These are phyloP conservation scores for Diplolepis rosae DNA, from an alignment of 2,888 invertebrate genomes.

Conservation along the genomic window DNA sequence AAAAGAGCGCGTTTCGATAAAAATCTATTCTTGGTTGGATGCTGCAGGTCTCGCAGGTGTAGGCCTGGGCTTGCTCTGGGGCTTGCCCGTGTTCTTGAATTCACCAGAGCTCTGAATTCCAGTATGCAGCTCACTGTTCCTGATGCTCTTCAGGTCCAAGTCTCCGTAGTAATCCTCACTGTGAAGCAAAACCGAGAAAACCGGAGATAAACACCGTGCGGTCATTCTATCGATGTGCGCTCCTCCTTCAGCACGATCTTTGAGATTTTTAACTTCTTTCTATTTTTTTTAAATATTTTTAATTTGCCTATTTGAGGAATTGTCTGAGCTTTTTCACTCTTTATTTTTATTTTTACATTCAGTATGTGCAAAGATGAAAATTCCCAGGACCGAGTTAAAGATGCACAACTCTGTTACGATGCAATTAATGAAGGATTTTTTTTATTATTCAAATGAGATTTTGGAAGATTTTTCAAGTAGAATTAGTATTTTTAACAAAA, in stretches of 20 bases:
- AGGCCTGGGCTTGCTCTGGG: slow-evolving; percentile 76
- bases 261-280: slow-evolving; percentile 16
- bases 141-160: slow-evolving; percentile 94
- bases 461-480: too few species aligned
- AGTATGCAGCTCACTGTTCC: slow-evolving; percentile 92
- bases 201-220: slow-evolving; percentile 56
- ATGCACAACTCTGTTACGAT: not conserved
- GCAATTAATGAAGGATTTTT: not conserved
- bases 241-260: slow-evolving; percentile 21
- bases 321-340: too few species aligned
- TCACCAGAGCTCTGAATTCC: slow-evolving; percentile 81
- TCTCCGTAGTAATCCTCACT: slow-evolving; percentile 98
- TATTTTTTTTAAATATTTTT: slow-evolving; percentile 29
- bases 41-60: slow-evolving; percentile 64
- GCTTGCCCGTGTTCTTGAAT: slow-evolving; percentile 76
- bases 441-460: too few species aligned
- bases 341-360: too few species aligned
- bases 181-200: slow-evolving; percentile 75
- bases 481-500: too few species aligned
- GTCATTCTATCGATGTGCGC: slow-evolving; percentile 46
- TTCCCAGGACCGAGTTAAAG: not conserved
- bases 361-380: too few species aligned
- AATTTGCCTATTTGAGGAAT: slow-evolving; percentile 29
- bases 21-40: slow-evolving; percentile 72
- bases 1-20: slow-evolving; percentile 38